A percentile compares a stretch with the other conserved stretches of the same genome.
Evolutionary conservation across 1,140 invertebrate species (phyloP).

Genomic region (Conopomorpha cramerella): DNA sequence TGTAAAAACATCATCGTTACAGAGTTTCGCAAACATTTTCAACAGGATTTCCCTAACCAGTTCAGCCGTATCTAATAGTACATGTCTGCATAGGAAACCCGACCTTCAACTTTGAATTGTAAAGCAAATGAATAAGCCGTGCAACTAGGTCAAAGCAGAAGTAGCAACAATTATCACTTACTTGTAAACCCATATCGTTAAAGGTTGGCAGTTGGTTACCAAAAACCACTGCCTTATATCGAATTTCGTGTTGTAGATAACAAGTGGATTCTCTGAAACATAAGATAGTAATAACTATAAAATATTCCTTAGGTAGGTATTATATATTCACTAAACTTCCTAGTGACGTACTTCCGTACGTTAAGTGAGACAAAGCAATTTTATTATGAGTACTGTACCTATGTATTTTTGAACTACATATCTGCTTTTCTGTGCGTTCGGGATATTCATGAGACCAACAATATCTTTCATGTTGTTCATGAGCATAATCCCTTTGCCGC

Average conservation of each 20-base stretch:
- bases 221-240: conserved; percentile 94
- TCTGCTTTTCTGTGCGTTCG: conserved; percentile 69
- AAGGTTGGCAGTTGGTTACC: conserved; percentile 84
- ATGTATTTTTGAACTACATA: conserved; percentile 96
- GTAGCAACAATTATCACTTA: conserved; percentile 36
- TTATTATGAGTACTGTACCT: conserved; percentile 62
- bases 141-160: background rate
- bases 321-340: too few species aligned
- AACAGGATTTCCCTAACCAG: too few species aligned
- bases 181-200: conserved; percentile 94
- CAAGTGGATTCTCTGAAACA: conserved; percentile 76
- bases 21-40: too few species aligned
- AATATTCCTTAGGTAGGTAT: background rate
- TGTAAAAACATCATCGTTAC: too few species aligned
- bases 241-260: conserved; percentile 91
- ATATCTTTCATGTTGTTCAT: conserved; percentile 88
- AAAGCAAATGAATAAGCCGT: background rate
- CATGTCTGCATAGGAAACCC: too few species aligned
- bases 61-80: too few species aligned
- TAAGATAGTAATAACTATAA: too few species aligned
- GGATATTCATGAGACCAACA: conserved; percentile 68
- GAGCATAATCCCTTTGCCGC: conserved; percentile 87
- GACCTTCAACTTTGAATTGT: too few species aligned
- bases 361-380: conserved; percentile 1
- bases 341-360: background rate